A percentile compares a stretch with the other conserved stretches of the same genome.
phyloP scores from a whole-genome alignment of 2,113 vertebrate genomes.

The Ictidomys tridecemlineatus region DNA sequence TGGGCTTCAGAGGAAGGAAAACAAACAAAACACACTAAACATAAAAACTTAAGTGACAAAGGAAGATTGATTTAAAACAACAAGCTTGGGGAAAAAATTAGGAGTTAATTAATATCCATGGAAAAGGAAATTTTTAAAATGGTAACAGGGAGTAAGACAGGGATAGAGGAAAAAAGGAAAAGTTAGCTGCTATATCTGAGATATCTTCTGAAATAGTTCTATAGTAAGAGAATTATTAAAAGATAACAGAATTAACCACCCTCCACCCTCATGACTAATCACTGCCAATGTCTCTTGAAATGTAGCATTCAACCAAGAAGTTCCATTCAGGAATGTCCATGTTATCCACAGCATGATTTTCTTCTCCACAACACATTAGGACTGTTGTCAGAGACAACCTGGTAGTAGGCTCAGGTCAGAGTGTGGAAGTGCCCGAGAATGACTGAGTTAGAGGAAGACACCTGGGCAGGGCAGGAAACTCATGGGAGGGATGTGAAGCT shows the following conservation, averaged over 20 bases:
- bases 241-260: neutral
- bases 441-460: rapidly evolving
- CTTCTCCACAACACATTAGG: neutral
- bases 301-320: neutral
- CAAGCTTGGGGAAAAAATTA: neutral
- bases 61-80: neutral
- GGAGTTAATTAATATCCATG: neutral
- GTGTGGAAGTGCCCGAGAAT: neutral
- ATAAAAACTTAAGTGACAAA: neutral
- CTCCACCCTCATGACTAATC: neutral
- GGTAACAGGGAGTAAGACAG: neutral
- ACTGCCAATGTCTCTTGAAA: neutral
- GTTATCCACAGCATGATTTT: neutral
- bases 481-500: rapidly evolving
- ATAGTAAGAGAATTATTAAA: neutral
- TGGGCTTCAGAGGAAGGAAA: neutral
- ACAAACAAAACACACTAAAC: neutral
- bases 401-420: rapidly evolving
- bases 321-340: neutral
- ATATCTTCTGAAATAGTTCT: neutral
- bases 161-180: neutral
- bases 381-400: neutral
- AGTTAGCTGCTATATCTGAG: neutral
- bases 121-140: neutral
- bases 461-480: neutral